Conservation (phyloP, 2,113 vertebrate genomes). For the Glaucidium brasilianum region DNA sequence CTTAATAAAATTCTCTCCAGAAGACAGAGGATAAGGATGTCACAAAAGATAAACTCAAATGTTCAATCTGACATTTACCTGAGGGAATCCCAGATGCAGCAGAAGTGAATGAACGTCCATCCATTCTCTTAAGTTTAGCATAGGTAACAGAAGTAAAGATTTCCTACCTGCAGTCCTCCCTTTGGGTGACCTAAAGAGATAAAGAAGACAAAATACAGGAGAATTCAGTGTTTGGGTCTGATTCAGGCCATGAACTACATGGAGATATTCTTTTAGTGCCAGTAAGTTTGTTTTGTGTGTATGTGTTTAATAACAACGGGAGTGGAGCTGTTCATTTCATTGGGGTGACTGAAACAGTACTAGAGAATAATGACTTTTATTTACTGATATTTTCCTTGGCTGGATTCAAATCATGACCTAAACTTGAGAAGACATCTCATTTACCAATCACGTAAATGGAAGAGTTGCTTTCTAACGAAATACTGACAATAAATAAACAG, state of each 20-base stretch:
- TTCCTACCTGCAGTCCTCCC: not conserved
- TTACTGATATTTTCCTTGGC: not conserved
- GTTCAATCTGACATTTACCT: not conserved
- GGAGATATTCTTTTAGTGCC: not conserved
- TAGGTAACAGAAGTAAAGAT: not conserved
- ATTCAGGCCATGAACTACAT: not conserved
- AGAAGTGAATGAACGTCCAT: not conserved
- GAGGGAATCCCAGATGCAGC: not conserved
- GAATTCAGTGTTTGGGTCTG: not conserved
- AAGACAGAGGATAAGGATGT: not conserved
- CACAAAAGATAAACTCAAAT: not conserved
- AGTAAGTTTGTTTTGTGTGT: not conserved
- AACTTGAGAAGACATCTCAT: not conserved
- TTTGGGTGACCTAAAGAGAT: not conserved
- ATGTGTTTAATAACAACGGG: not conserved
- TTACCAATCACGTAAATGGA: not conserved
- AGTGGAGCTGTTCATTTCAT: not conserved
- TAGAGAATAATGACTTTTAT: not conserved
- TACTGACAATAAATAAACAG: slow-evolving; percentile 9
- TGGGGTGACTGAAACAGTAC: not conserved
- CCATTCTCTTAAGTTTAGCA: not conserved
- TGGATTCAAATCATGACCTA: not conserved
- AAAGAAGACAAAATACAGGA: not conserved
- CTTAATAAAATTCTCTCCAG: not conserved
- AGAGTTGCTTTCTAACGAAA: slow-evolving; percentile 55